Percentiles rank a stretch among this genome's conserved stretches.
Evolutionary conservation across 2,797 vertebrate genomes (phyloP).

Genomic region (Xenopus petersii): DNA sequence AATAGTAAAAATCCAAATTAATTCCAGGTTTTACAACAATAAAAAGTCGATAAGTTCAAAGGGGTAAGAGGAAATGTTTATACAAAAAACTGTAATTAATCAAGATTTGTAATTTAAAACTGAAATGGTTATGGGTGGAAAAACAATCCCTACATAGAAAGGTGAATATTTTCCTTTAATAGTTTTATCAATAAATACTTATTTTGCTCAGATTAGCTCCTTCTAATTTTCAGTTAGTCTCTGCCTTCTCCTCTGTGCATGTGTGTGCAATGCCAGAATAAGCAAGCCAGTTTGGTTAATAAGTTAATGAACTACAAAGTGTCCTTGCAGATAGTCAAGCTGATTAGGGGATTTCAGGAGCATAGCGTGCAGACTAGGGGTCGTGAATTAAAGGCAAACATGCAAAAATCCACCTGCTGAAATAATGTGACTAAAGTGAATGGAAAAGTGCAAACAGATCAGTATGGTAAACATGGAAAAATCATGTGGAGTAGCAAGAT

Average conservation of each 20-base stretch:
- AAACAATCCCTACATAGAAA: no score
- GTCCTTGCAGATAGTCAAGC: conserved; percentile 40
- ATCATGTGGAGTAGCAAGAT: neutral
- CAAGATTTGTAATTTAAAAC: no score
- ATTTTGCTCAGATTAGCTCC: no score
- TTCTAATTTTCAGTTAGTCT: neutral
- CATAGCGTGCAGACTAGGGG: conserved; percentile 36
- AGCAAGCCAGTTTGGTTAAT: conserved; percentile 33
- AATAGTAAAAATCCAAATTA: no score
- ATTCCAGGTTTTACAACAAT: no score
- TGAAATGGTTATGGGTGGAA: no score
- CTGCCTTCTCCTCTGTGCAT: neutral
- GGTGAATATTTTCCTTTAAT: no score
- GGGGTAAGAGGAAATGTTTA: no score
- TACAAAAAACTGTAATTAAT: no score
- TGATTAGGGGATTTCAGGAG: conserved; percentile 37
- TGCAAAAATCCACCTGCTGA: conserved; percentile 35
- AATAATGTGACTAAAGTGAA: neutral
- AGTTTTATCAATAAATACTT: no score
- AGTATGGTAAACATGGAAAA: neutral
- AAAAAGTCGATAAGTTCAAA: no score
- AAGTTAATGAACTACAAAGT: conserved; percentile 46
- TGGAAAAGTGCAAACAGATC: neutral
- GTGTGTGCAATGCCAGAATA: conserved; percentile 28
- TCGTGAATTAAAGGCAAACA: conserved; percentile 23